Evolutionary conservation across 1,140 invertebrate species (phyloP), one percentile per base, ranked within the genome.

Genomic region (Odontomachus brunneus): DNA sequence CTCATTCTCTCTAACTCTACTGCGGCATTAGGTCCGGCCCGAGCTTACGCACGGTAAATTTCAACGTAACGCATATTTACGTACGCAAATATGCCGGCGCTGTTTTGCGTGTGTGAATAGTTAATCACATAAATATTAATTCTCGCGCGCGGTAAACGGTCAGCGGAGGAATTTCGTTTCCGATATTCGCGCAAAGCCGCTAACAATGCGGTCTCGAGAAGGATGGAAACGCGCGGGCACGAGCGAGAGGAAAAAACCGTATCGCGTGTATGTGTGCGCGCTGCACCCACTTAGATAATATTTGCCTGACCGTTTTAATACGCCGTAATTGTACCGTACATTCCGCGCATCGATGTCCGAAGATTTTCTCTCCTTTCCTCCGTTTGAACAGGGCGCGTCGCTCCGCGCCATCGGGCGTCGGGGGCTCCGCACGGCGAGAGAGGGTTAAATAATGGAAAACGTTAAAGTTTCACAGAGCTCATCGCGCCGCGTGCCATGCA

Each of bases 51-150:
- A 11, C 15, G 59, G 48, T 66, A 33, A 76, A 66, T 65, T 53
- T 38, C 29, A n/a, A 24, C 19, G 38, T 63, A 63, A 73, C 55
- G 33, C 44, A 59, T 65, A 62, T 38, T 74, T 74, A 74, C 38
- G 12, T 17, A 14, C 9, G 26, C 59, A 33, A 65, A 65, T 51
- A 63, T 15, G 14, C 38, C 29, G 33, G 9, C 19, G 22, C 72
- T 44, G 38, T 11, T 38, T 3, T 19, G 53, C 53, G 53, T 55
- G 44, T n/a, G 60, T 26, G n/a, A 51, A 65, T n/a, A 66, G 17
- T 57, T 57, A 69, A 69, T 69, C 65, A 2, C 55, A 63, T 62
- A 63, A 63, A 75, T 62, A 75, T 51, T 51, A 75, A 75, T 51
- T 26, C 44, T 26, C 14, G 48, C 66, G 9, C 48, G 9, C 48